Conservation (phyloP, 2,888 invertebrate genomes). For the Rhimphoctona megacephalus region DNA sequence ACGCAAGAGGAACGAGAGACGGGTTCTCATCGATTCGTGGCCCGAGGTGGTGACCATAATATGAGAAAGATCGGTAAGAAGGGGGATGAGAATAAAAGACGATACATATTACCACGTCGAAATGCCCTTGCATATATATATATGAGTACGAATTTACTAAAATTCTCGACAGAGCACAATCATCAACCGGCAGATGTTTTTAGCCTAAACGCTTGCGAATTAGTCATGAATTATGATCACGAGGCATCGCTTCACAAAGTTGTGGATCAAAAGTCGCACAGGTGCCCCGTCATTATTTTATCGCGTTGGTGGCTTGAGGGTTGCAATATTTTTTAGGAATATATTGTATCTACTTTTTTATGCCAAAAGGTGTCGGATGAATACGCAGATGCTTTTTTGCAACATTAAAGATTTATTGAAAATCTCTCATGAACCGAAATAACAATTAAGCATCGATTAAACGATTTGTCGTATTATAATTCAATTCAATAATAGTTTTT, state of each 20-base stretch:
- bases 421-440: background rate
- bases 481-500: background rate
- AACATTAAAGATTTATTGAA: background rate
- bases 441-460: background rate
- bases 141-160: constrained; percentile 2
- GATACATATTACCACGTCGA: constrained; percentile 50
- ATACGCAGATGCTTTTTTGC: constrained; percentile 23
- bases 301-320: constrained; percentile 43
- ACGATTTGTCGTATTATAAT: background rate
- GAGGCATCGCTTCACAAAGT: constrained; percentile 69
- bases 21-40: constrained; percentile 69
- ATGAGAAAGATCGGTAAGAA: constrained; percentile 58
- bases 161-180: constrained; percentile 1
- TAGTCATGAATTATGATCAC: constrained; percentile 81
- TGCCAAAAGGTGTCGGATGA: constrained; percentile 2
- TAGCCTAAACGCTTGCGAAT: constrained; percentile 81
- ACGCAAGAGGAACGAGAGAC: constrained; percentile 55
- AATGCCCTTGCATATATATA: constrained; percentile 24
- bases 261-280: constrained; percentile 8
- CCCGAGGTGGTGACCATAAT: constrained; percentile 70
- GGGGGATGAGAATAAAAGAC: constrained; percentile 52
- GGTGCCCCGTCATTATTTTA: constrained; percentile 52
- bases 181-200: constrained; percentile 79
- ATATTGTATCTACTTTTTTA: background rate
- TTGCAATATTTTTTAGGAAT: constrained; percentile 27